A percentile compares a stretch with the other conserved stretches of the same genome.
phyloP scores from a whole-genome alignment of 2,113 vertebrate genomes.

The Enhydra lutris region DNA sequence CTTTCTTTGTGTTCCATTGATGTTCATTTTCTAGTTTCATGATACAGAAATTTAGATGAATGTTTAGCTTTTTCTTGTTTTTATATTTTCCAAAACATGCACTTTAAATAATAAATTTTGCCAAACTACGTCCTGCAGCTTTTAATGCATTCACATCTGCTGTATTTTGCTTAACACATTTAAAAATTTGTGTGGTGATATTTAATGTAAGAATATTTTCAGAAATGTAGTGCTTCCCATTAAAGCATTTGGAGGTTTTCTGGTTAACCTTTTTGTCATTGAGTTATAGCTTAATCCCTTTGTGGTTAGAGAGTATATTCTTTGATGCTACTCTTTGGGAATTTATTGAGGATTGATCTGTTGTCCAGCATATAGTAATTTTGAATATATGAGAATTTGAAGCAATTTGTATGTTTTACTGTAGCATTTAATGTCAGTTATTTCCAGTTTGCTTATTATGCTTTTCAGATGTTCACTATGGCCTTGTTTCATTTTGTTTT shows the following conservation, averaged over 20 bases:
- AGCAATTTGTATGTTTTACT: neutral
- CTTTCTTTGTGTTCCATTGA: no score
- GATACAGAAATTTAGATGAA: no score
- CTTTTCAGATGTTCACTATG: neutral
- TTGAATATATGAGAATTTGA: neutral
- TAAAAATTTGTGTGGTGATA: no score
- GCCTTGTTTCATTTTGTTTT: neutral
- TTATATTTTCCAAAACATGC: no score
- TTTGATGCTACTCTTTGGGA: neutral
- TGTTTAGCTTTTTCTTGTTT: no score
- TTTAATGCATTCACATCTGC: no score
- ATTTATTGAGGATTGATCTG: neutral
- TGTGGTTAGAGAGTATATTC: neutral
- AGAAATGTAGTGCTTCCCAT: neutral
- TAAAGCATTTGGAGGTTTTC: neutral
- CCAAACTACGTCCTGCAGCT: no score
- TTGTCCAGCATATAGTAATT: neutral
- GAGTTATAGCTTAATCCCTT: neutral
- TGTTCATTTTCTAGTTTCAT: no score
- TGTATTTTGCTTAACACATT: no score
- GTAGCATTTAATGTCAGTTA: neutral
- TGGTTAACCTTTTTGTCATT: neutral
- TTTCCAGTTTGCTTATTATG: neutral
- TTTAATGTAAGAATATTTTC: no score
- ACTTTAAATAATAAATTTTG: no score